Base-by-base conservation (phyloP, 2,888 invertebrate genomes). In the Oxytorus armatus region DNA sequence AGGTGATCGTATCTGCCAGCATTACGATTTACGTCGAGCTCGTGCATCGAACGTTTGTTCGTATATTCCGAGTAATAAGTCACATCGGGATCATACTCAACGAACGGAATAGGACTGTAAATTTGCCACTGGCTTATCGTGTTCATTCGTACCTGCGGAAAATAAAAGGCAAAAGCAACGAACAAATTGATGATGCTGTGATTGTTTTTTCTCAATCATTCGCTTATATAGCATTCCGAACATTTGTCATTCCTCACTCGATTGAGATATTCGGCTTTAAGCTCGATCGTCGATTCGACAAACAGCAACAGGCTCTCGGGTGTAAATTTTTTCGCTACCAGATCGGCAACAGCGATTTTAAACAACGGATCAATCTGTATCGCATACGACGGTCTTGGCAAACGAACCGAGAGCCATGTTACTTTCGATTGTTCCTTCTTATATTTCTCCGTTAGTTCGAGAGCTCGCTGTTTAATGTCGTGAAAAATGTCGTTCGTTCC, bases 61-160 rank as follows among this genome's bases (percentile, higher is more conserved):
- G 69, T 11, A 33, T 88, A 87, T 65, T 89, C 85, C 33, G 88
- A 84, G 49, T 92, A 91, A 11, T 18, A 44, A 36, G 29, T 49
- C 83, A 95, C 93, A 86, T 94, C 93, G 57, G 97, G 97, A 88
- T 98, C 95, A 93, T 96, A 98, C 89, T 97, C 96, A 87, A 96
- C 94, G 92, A 98, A 99, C 18, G 97, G 97, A 84, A 98, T 95
- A n/a, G 98, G 97, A 88, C 96, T 95, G 93, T 96, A 99, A 87
- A 98, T 95, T 93, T 98, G 98, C 92, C 95, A 96, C 83, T 96
- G 96, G 84, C 93, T 93, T 82, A 99, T 97, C 1, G 98, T 98
- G 92, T 98, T 99, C 97, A 99, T 98, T 78, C 98, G 95, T 10
- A 98, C 96, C 96, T 96, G 90, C 55, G 7, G 23, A 57, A 14